Percentiles rank a stretch among this genome's conserved stretches.
These are phyloP conservation scores for Drosophila lacertosa DNA, from an alignment of 1,140 invertebrate genomes.

Conservation along the genomic window DNA sequence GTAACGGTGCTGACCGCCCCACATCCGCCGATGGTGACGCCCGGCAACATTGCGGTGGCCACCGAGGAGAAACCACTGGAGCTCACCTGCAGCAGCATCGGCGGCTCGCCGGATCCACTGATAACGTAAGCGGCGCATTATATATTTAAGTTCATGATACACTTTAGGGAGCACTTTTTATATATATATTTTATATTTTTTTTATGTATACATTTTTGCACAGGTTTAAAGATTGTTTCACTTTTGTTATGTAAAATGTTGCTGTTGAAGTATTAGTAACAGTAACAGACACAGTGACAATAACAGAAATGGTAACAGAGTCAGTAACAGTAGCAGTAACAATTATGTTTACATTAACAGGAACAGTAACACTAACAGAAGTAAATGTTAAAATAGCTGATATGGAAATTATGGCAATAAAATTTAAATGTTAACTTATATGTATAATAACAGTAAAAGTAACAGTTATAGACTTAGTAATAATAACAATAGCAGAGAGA, in stretches of 20 bases:
- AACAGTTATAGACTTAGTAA: too few relatives aligned
- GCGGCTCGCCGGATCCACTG: conserved; percentile 94
- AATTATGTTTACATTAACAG: too few relatives aligned
- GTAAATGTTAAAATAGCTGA: too few relatives aligned
- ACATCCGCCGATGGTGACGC: conserved; percentile 90
- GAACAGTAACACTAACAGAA: too few relatives aligned
- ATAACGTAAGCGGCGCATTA: conserved; percentile 87
- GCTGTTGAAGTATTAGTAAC: neutral
- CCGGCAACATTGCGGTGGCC: conserved; percentile 88
- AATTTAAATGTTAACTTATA: too few relatives aligned
- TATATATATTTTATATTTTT: neutral
- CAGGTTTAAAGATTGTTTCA: too few relatives aligned
- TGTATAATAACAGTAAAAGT: too few relatives aligned
- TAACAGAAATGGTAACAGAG: neutral
- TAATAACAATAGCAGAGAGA: too few relatives aligned
- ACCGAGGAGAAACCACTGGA: conserved; percentile 91
- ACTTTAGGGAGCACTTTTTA: neutral
- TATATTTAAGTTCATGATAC: conserved; percentile 41
- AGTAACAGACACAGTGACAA: neutral
- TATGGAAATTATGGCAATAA: too few relatives aligned
- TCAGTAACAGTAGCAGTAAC: neutral
- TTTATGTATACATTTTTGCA: neutral
- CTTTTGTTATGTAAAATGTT: too few relatives aligned
- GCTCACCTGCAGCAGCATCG: conserved; percentile 92
- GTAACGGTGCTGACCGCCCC: conserved; percentile 95